A percentile compares a stretch with the other conserved stretches of the same genome.
These are phyloP conservation scores for Enoplosus armatus DNA, from an alignment of 2,797 vertebrate species.

Conservation along the genomic window DNA sequence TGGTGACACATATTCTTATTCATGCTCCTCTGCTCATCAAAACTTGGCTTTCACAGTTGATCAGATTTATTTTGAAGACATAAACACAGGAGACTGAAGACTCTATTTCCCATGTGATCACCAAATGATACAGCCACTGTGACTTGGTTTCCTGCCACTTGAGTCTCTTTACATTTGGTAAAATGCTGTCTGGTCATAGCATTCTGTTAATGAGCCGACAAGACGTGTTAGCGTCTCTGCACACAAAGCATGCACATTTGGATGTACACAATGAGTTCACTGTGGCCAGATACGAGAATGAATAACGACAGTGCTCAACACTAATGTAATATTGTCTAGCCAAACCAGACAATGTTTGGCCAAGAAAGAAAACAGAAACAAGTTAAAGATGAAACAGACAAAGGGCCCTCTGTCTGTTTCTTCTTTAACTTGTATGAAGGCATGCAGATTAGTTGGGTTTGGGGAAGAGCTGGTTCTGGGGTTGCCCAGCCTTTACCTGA, in stretches of 20 bases:
- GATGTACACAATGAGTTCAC: background rate
- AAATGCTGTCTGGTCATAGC: background rate
- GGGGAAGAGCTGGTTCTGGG: background rate
- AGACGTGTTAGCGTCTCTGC: constrained; percentile 3
- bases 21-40: background rate
- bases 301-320: background rate
- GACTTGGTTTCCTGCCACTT: constrained; percentile 12
- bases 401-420: too few relatives aligned
- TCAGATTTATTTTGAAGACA: background rate
- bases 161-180: background rate
- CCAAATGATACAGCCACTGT: background rate
- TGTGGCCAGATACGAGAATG: background rate
- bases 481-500: constrained; percentile 71
- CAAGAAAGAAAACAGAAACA: constrained; percentile 7
- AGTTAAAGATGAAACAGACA: constrained; percentile 7
- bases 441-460: constrained; percentile 10
- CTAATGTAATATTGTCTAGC: background rate
- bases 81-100: background rate
- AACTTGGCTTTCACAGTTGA: background rate
- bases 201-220: constrained; percentile 14
- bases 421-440: background rate
- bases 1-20: background rate
- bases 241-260: background rate
- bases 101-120: background rate
- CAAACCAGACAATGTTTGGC: constrained; percentile 16